These are phyloP conservation scores for Pecten maximus DNA, from an alignment of 2,888 invertebrate genomes.

Conservation along the genomic window DNA sequence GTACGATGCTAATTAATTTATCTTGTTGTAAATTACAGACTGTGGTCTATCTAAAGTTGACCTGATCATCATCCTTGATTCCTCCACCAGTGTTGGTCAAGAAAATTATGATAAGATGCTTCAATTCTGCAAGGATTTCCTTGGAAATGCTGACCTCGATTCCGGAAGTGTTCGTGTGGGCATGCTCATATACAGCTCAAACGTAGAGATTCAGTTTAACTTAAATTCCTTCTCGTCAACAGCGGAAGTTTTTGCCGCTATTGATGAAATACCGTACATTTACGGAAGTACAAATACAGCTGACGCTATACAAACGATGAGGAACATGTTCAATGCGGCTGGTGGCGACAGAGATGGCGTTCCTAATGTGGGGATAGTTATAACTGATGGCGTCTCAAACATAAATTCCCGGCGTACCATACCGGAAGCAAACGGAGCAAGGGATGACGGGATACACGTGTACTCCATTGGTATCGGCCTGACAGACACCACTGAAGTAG, in stretches of 20 bases:
- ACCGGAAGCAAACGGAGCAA: slow-evolving; percentile 70
- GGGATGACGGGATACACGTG: slow-evolving; percentile 70
- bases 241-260: slow-evolving; percentile 68
- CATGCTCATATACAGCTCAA: slow-evolving; percentile 74
- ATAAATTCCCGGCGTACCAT: slow-evolving; percentile 73
- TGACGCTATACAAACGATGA: slow-evolving; percentile 71
- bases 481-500: slow-evolving; percentile 73
- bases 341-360: slow-evolving; percentile 76
- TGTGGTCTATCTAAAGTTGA: slow-evolving; percentile 71
- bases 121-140: slow-evolving; percentile 73
- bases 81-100: slow-evolving; percentile 78
- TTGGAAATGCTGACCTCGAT: slow-evolving; percentile 70
- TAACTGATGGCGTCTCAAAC: slow-evolving; percentile 79
- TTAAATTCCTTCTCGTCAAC: slow-evolving; percentile 70
- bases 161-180: slow-evolving; percentile 72
- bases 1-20: too few species aligned
- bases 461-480: slow-evolving; percentile 75
- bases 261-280: slow-evolving; percentile 71
- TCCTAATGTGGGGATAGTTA: slow-evolving; percentile 73
- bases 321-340: slow-evolving; percentile 69
- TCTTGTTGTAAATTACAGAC: slow-evolving; percentile 42
- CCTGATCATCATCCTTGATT: slow-evolving; percentile 77
- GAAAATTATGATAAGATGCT: slow-evolving; percentile 76
- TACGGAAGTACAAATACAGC: slow-evolving; percentile 79
- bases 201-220: slow-evolving; percentile 74